Percentiles rank a stretch among this genome's conserved stretches.
Evolutionary conservation across 1,140 invertebrate species (phyloP).

Genomic region (Drosophila arizonae): DNA sequence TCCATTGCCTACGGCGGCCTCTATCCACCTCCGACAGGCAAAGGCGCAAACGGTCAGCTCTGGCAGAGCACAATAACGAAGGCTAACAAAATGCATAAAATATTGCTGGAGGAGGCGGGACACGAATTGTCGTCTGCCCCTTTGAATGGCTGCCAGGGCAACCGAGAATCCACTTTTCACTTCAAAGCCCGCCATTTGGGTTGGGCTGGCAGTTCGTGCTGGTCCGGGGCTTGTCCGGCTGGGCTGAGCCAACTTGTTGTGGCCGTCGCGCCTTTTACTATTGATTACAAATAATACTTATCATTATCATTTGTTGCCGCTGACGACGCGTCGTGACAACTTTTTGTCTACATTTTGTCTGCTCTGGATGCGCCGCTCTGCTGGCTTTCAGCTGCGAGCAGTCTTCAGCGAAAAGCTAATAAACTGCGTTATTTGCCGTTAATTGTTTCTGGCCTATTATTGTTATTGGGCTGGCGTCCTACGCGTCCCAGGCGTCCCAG

Average conservation of each 20-base stretch:
- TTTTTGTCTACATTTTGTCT: constrained; percentile 18
- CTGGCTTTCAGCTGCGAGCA: background rate
- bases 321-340: constrained; percentile 11
- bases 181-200: constrained; percentile 1
- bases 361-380: background rate
- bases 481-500: constrained; percentile 26
- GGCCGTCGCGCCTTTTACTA: constrained; percentile 58
- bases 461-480: constrained; percentile 29
- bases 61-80: constrained; percentile 1
- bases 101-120: background rate
- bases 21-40: background rate
- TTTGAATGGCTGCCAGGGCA: background rate
- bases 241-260: constrained; percentile 10
- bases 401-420: constrained; percentile 18
- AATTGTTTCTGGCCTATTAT: constrained; percentile 30
- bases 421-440: constrained; percentile 29
- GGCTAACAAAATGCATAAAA: constrained; percentile 20
- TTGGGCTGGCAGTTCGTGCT: constrained; percentile 3
- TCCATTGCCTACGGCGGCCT: no score
- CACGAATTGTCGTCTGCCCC: background rate
- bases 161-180: constrained; percentile 10
- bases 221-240: background rate
- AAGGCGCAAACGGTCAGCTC: background rate
- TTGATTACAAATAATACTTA: constrained; percentile 35
- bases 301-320: constrained; percentile 24